Evolutionary conservation across 2,113 vertebrate genomes (phyloP), one percentile per base, ranked within the genome.

Genomic region (Formicarius rufipectus): DNA sequence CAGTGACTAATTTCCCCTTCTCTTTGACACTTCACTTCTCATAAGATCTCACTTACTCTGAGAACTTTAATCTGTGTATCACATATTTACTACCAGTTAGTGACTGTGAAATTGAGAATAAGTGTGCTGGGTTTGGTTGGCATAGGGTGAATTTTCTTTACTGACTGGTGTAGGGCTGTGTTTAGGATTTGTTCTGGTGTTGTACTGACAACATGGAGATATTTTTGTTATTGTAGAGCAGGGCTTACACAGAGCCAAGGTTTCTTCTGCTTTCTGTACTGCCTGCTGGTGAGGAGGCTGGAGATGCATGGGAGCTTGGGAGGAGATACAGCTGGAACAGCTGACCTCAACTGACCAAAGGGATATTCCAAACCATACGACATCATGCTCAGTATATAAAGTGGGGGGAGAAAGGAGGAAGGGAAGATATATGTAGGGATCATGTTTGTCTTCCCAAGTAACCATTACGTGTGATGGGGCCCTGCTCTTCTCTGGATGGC

Each of bases 211-310:
- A 19, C 3, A 23, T 1, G 20, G 17, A 42, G 12, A 37, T 50
- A 3, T 28, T 89, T 66, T 50, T 33, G 18, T 19, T 44, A 2
- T 11, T 37, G 50, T 18, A 59, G 77, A 28, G 27, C 12, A 66
- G 52, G 7, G 5, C 2, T 52, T 44, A 7, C 50, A 58, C 10
- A 44, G 4, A 59, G 9, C 12, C 37, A 44, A 37, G 8, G 4
- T 7, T 14, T 58, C 33, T 58, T 0, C 31, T 50, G 11, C 7
- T 73, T 35, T 7, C 35, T 2, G 0, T 3, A 10, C 5, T 19
- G 25, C n/a, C n/a, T 14, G 7, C 16, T 42, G 59, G 27, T 9
- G 31, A 30, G 37, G 42, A 12, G n/a, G 14, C 7, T 72, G 49
- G 17, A 11, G 4, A 14, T 18, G 1, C 2, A 19, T 28, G 50